Conservation (phyloP, 2,888 invertebrate species). For the Melieria picta region DNA sequence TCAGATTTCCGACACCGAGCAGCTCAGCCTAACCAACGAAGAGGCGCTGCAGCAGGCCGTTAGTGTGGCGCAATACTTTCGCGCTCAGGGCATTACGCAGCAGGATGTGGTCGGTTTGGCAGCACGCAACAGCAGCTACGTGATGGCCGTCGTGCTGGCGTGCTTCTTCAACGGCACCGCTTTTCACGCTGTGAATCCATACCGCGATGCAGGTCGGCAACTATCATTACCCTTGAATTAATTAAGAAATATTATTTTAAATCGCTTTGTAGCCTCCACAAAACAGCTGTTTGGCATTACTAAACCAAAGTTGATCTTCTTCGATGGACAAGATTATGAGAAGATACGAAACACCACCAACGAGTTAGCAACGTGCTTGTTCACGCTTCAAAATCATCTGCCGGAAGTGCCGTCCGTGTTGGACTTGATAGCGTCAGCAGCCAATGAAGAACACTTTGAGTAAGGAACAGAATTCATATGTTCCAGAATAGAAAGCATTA, state of each 20-base stretch:
- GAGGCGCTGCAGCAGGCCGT: slow-evolving; percentile 49
- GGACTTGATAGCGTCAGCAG: slow-evolving; percentile 38
- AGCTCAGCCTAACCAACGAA: slow-evolving; percentile 44
- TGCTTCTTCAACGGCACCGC: slow-evolving; percentile 54
- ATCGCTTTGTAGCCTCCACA: not conserved
- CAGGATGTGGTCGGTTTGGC: slow-evolving; percentile 53
- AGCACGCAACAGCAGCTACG: slow-evolving; percentile 51
- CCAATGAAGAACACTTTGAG: slow-evolving; percentile 36
- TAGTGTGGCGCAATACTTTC: slow-evolving; percentile 47
- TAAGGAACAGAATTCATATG: slow-evolving; percentile 14
- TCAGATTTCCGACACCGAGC: slow-evolving; percentile 51
- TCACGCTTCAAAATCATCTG: slow-evolving; percentile 37
- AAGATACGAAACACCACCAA: slow-evolving; percentile 44
- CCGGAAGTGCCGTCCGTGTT: slow-evolving; percentile 31
- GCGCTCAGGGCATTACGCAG: slow-evolving; percentile 39
- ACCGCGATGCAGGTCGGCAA: slow-evolving; percentile 42
- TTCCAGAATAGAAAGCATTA: not conserved
- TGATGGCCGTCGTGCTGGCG: slow-evolving; percentile 52
- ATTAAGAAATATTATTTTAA: not conserved
- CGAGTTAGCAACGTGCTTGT: slow-evolving; percentile 33
- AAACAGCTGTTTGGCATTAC: slow-evolving; percentile 41
- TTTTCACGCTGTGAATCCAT: slow-evolving; percentile 52
- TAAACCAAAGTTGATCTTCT: slow-evolving; percentile 52
- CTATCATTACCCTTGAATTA: not conserved
- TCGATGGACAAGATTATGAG: slow-evolving; percentile 50